Base-by-base conservation (phyloP, 2,113 vertebrate genomes). In the Dipodomys ordii region DNA sequence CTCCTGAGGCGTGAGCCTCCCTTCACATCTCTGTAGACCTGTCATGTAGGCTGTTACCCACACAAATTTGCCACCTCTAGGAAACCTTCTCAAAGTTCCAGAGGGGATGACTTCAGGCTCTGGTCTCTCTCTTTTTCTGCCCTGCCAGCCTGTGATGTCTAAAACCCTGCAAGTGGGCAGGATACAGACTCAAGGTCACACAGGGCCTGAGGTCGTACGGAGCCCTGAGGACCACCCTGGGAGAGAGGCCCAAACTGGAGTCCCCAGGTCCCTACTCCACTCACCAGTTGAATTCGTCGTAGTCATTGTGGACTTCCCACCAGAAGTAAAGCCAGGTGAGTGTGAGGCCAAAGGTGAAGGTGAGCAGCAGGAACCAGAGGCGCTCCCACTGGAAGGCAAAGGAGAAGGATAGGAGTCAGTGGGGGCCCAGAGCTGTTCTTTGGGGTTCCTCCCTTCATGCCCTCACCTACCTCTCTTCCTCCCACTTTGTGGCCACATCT, bases 221-320 rank as follows among this genome's bases (percentile, higher is more conserved):
- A 57, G 16, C 12, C 39, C n/a, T 8, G 10, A 44, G 53, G 11
- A 30, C 60, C 53, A 32, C 13, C 78, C 72, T 64, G 30, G 81
- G 46, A 53, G 79, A 85, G 12, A 67, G n/a, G 39, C 18, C 62
- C 74, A 39, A 32, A 28, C 39, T 39, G 4, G 4, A 28, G 65
- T 4, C 46, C 49, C 10, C 35, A 3, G 3, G 27, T 2, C 2
- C 22, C 0, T 0, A 19, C 5, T 44, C 27, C 53, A 99, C 99
- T 99, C 97, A 99, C 99, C 99, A 99, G 98, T 99, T 99, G 98
- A 99, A 99, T 92, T 99, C 99, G 35, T 99, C 98, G 97, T 99
- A 99, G 98, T 99, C 99, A 20, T 99, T 99, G 90, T 98, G 99
- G 74, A 99, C 99, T 95, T 99, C 99, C 99, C 99, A 98, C 99